Percentiles rank a stretch among this genome's conserved stretches.
These are phyloP conservation scores for Craniophora ligustri DNA, from an alignment of 2,888 invertebrate genomes.

Conservation along the genomic window DNA sequence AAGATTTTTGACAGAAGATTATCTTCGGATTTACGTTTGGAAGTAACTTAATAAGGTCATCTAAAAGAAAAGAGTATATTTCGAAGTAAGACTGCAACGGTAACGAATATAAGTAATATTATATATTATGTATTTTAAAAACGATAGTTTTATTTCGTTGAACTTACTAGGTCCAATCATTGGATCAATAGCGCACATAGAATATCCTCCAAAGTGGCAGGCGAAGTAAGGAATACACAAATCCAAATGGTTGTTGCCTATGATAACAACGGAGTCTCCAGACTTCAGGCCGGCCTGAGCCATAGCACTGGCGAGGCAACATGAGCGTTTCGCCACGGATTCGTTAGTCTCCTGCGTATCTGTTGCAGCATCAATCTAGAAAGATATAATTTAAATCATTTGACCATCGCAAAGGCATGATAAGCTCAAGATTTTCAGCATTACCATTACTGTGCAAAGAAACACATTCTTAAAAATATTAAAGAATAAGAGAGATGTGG, in stretches of 20 bases:
- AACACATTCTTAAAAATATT: no score
- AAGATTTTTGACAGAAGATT: constrained; percentile 64
- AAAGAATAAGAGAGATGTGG: no score
- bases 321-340: constrained; percentile 62
- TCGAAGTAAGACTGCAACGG: neutral
- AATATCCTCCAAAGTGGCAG: constrained; percentile 63
- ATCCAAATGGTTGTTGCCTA: constrained; percentile 66
- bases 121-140: neutral
- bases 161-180: constrained; percentile 51
- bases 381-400: neutral
- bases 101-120: no score
- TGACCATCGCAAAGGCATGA: no score
- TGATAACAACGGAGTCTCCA: constrained; percentile 63
- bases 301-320: constrained; percentile 65
- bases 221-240: constrained; percentile 66
- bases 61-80: constrained; percentile 35
- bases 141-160: neutral
- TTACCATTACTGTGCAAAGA: no score
- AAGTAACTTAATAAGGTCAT: constrained; percentile 48
- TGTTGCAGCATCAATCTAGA: constrained; percentile 65
- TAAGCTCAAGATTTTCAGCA: no score
- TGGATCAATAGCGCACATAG: constrained; percentile 64
- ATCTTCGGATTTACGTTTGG: constrained; percentile 61
- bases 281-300: constrained; percentile 58
- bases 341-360: constrained; percentile 59